phyloP scores from a whole-genome alignment of 2,113 vertebrate species.

The Spea bombifrons region DNA sequence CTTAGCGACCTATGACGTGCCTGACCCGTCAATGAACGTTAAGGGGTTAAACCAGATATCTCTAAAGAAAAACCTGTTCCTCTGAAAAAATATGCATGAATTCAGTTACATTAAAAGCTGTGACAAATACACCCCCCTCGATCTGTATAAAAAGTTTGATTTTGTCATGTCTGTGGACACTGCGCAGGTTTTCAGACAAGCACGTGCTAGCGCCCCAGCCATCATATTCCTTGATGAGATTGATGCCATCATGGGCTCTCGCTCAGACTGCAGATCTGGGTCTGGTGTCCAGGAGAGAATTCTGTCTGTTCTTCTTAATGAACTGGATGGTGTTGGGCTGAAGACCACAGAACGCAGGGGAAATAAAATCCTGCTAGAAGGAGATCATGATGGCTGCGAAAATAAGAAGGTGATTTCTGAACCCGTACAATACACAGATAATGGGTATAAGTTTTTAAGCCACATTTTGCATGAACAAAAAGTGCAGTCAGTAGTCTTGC shows the following conservation, averaged over 20 bases:
- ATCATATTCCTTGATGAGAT: conserved; percentile 95
- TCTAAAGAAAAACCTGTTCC: no score
- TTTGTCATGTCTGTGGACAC: no score
- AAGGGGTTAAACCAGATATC: no score
- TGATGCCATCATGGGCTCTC: conserved; percentile 85
- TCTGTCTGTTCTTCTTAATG: conserved; percentile 90
- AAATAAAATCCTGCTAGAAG: conserved; percentile 57
- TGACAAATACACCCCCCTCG: no score
- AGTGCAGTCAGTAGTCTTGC: no score
- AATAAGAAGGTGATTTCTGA: conserved; percentile 62
- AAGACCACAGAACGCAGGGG: conserved; percentile 82
- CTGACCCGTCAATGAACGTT: no score
- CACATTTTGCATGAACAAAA: no score
- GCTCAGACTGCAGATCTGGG: conserved; percentile 58
- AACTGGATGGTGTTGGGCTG: conserved; percentile 89
- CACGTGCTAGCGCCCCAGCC: conserved; percentile 84
- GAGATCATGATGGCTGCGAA: conserved; percentile 57
- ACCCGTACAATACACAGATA: not conserved
- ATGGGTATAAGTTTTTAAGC: no score
- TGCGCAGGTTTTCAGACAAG: conserved; percentile 85
- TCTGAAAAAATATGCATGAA: no score
- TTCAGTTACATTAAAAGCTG: no score
- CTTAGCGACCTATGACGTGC: no score
- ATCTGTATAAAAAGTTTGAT: no score
- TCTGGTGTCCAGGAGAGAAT: conserved; percentile 77